A percentile compares a stretch with the other conserved stretches of the same genome.
Conservation (phyloP, 2,888 invertebrate species). For the Mesodorylaimus sp. region DNA sequence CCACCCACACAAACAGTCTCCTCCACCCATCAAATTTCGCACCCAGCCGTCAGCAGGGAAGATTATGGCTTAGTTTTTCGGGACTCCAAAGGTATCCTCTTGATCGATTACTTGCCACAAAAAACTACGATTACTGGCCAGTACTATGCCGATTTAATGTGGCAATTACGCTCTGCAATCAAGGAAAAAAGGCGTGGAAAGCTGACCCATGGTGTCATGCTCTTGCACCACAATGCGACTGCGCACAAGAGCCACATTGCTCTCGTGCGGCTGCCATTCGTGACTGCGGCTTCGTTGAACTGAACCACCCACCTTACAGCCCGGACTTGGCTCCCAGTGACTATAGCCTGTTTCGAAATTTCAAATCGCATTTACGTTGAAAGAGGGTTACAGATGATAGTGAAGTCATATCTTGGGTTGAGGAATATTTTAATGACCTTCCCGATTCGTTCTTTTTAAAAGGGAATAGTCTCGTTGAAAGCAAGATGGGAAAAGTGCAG, state of each 20-base stretch:
- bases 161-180: constrained; percentile 4
- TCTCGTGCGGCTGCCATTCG: constrained; percentile 5
- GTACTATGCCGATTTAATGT: constrained; percentile 11
- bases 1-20: too few relatives aligned
- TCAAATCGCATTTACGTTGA: constrained; percentile 8
- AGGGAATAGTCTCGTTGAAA: too few relatives aligned
- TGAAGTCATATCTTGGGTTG: too few relatives aligned
- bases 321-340: constrained; percentile 11
- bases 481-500: too few relatives aligned
- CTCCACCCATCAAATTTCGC: constrained; percentile 8
- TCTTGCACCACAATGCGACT: constrained; percentile 11
- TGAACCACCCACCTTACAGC: constrained; percentile 11
- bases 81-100: constrained; percentile 11
- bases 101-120: constrained; percentile 14
- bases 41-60: constrained; percentile 9
- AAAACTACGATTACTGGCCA: constrained; percentile 12
- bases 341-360: constrained; percentile 9
- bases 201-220: constrained; percentile 2
- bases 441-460: too few relatives aligned
- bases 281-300: constrained; percentile 8
- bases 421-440: too few relatives aligned
- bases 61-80: constrained; percentile 13
- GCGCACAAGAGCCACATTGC: constrained; percentile 7
- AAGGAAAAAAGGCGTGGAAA: constrained; percentile 4
- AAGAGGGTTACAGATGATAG: too few relatives aligned